phyloP scores from a whole-genome alignment of 2,113 vertebrate species.

The Australoheros scitulus region DNA sequence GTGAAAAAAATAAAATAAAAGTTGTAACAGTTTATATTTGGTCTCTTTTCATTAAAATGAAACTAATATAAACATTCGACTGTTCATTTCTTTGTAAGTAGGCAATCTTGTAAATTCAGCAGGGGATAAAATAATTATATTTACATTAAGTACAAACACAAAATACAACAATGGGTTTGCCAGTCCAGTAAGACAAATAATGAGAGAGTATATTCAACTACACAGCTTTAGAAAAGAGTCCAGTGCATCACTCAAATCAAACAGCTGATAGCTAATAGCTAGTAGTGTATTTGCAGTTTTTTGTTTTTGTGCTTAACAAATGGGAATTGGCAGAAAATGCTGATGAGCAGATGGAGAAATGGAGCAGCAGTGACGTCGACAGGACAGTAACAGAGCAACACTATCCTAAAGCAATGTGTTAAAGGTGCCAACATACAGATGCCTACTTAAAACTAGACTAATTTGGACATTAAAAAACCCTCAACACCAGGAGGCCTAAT shows the following conservation, averaged over 20 bases:
- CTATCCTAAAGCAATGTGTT: background rate
- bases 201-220: background rate
- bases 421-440: background rate
- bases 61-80: too few relatives aligned
- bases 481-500: background rate
- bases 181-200: background rate
- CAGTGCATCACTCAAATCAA: background rate
- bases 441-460: background rate
- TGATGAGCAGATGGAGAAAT: background rate
- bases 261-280: background rate
- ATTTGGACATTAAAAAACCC: background rate
- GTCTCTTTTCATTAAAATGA: too few relatives aligned
- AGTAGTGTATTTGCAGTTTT: background rate
- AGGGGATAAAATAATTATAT: too few relatives aligned
- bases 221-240: background rate
- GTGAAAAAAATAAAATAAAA: background rate
- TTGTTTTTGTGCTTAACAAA: background rate
- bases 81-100: too few relatives aligned
- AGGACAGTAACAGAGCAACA: background rate
- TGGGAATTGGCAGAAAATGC: background rate
- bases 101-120: too few relatives aligned
- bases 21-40: background rate
- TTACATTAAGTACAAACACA: background rate
- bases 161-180: background rate
- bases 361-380: background rate